These are phyloP conservation scores for Myotis brandtii DNA, from an alignment of 2,113 vertebrate genomes.

Conservation along the genomic window DNA sequence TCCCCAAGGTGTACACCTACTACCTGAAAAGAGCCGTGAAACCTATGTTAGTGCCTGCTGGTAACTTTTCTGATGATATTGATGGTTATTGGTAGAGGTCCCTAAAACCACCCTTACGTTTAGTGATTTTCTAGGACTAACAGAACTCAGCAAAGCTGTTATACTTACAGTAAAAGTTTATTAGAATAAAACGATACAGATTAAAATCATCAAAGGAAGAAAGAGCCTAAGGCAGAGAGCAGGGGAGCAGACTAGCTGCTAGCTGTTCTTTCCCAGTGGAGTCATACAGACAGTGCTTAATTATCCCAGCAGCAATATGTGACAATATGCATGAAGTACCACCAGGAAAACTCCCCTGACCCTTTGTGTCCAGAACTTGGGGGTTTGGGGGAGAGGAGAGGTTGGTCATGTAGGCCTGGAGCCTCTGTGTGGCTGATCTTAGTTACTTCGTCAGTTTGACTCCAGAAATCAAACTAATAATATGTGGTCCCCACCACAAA, in stretches of 20 bases:
- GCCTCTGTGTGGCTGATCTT: background rate
- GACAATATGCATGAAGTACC: background rate
- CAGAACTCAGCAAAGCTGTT: background rate
- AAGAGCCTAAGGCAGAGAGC: background rate
- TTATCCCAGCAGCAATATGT: background rate
- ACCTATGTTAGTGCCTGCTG: constrained; percentile 84
- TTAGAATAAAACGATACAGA: background rate
- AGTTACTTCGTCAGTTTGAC: constrained; percentile 26
- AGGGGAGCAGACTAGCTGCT: background rate
- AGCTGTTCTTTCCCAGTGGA: background rate
- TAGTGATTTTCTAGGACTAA: constrained; percentile 3
- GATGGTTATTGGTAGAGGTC: background rate
- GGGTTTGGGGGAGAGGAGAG: background rate
- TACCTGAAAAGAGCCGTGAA: constrained; percentile 89
- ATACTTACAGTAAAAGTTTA: background rate
- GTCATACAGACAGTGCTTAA: background rate
- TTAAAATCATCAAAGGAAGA: background rate
- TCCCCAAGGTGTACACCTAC: constrained; percentile 88
- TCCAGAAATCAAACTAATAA: background rate
- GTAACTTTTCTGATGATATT: constrained; percentile 49
- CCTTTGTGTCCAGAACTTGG: background rate
- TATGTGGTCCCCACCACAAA: background rate
- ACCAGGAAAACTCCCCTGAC: background rate
- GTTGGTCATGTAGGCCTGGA: background rate
- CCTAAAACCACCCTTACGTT: background rate